phyloP scores from a whole-genome alignment of 2,888 invertebrate genomes.

The Microplitis manilae region DNA sequence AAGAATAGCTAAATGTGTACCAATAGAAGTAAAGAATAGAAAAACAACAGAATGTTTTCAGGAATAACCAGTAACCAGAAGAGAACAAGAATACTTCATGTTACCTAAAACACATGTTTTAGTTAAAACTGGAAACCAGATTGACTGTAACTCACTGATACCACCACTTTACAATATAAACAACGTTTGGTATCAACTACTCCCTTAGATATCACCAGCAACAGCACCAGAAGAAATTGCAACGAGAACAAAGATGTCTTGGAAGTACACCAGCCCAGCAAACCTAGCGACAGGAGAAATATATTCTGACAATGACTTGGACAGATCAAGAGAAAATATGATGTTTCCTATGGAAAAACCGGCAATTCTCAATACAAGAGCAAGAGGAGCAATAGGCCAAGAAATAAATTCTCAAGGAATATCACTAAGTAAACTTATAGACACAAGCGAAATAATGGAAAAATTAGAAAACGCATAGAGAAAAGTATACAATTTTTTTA shows the following conservation, averaged over 20 bases:
- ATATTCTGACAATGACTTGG: not conserved
- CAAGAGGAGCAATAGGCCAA: constrained; percentile 22
- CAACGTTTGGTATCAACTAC: not conserved
- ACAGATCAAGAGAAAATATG: constrained; percentile 8
- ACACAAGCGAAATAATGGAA: not conserved
- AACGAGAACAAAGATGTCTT: not conserved
- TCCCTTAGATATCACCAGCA: not conserved
- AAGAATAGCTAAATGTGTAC: constrained; percentile 32
- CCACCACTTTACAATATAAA: not conserved
- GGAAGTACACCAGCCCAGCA: not conserved
- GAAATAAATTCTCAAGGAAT: not conserved
- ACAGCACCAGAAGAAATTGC: not conserved
- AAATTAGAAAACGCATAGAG: no score
- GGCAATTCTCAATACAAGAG: constrained; percentile 23
- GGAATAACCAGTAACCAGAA: not conserved
- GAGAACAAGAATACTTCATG: not conserved
- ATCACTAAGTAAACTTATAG: not conserved
- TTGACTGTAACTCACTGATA: not conserved
- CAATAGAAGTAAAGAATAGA: constrained; percentile 22
- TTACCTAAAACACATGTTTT: not conserved
- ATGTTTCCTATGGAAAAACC: constrained; percentile 43
- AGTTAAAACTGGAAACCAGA: not conserved
- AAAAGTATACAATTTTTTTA: no score
- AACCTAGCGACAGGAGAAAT: not conserved
- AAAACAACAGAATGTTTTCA: constrained; percentile 28